These are phyloP conservation scores for Jacana jacana DNA, from an alignment of 2,113 vertebrate genomes.

Conservation along the genomic window DNA sequence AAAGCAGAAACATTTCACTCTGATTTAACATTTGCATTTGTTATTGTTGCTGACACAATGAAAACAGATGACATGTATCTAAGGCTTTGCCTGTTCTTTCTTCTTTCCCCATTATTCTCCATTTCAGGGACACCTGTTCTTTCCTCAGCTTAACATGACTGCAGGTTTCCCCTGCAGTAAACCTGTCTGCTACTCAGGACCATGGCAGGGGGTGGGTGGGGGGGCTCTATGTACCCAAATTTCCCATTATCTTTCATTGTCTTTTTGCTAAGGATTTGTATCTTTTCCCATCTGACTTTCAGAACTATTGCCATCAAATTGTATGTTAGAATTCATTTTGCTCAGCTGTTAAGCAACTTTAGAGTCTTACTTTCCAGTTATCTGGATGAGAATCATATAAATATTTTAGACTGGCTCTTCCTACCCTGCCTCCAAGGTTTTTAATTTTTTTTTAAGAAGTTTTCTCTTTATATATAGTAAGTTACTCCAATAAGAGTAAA, in stretches of 20 bases:
- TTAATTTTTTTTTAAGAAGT: not conserved
- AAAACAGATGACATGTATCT: not conserved
- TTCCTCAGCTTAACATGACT: not conserved
- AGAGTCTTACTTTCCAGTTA: not conserved
- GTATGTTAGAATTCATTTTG: not conserved
- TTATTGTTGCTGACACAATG: not conserved
- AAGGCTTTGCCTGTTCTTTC: not conserved
- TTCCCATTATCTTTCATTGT: not conserved
- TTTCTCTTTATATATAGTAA: not conserved
- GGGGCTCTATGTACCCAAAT: not conserved
- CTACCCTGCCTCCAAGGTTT: not conserved
- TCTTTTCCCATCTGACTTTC: not conserved
- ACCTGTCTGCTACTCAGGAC: not conserved
- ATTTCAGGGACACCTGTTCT: not conserved
- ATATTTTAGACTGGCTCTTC: not conserved
- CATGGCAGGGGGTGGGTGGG: no score
- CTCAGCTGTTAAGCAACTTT: not conserved
- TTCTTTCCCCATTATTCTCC: not conserved
- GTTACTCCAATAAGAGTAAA: not conserved
- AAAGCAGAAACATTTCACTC: not conserved
- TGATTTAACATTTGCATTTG: not conserved
- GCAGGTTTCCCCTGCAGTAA: not conserved
- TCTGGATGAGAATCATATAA: not conserved
- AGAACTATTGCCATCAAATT: not conserved
- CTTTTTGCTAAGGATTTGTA: not conserved